Conservation (phyloP, 2,797 vertebrate genomes). For the Macrochelys suwanniensis region DNA sequence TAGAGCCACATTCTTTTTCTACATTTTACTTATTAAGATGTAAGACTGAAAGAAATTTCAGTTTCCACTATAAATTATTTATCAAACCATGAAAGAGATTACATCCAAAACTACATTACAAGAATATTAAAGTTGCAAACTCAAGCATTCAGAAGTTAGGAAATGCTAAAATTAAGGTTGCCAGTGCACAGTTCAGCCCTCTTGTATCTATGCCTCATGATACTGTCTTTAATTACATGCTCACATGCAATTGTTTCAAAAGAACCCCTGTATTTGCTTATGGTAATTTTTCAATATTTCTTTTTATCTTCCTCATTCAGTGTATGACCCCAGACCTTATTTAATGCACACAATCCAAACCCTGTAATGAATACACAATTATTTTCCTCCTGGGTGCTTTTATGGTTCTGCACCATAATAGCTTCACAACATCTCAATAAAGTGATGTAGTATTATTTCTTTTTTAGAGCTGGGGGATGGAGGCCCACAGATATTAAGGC, state of each 20-base stretch:
- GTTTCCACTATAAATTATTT: neutral
- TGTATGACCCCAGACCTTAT: neutral
- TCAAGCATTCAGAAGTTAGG: neutral
- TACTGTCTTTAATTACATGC: neutral
- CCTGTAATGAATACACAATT: neutral
- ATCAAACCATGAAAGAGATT: neutral
- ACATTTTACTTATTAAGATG: neutral
- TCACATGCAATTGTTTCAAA: fast-evolving
- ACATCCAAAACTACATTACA: neutral
- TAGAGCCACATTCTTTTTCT: neutral
- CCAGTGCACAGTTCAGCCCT: neutral
- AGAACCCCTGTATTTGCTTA: neutral
- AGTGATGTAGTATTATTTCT: neutral
- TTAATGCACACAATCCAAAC: neutral
- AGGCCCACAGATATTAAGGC: neutral
- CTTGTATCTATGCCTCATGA: neutral
- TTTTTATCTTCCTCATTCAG: neutral
- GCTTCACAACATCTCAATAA: neutral
- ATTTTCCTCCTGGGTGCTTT: neutral
- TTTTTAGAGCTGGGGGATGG: neutral
- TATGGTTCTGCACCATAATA: neutral
- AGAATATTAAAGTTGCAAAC: neutral
- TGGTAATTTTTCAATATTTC: neutral
- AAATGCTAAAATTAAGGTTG: neutral
- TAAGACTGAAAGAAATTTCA: neutral